Evolutionary conservation across 2,888 invertebrate genomes (phyloP), one percentile per base, ranked within the genome.

Genomic region (Xanthia togata): DNA sequence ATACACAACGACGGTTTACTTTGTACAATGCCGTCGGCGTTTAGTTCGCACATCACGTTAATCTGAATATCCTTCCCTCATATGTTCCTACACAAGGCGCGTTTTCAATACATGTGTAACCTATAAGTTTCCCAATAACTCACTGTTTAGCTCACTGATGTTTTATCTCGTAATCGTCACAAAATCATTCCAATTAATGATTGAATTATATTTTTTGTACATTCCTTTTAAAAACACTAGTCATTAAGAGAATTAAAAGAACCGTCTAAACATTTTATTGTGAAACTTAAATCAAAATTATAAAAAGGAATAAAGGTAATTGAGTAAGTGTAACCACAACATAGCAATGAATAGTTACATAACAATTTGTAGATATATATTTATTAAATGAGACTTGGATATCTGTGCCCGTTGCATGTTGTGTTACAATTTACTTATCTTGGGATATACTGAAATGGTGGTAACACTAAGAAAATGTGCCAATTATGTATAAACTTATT

Each of bases 151-250:
- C 65, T 78, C 71, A 75, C 67, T 78, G 67, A 84, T 72, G 35
- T 80, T 78, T 77, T 76, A 67, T 80, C 75, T 76, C 62, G 55
- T 76, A 82, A 73, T 76, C 70, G 87, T 87, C 89, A 88, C 87
- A 88, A 88, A 83, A 81, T 85, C 89, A 88, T 89, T 89, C 88
- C 89, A 82, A 79, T 73, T 79, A 60, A 84, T 76, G 77, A 81
- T 86, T 82, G 77, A 84, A 81, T n/a, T 82, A 76, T 85, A 85
- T 86, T 83, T 87, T 87, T 86, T 89, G 83, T 85, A 89, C 89
- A 90, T 90, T 91, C 89, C 90, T 91, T 88, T 85, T 84, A 81
- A 86, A 87, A 87, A 77, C 84, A 89, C 91, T 91, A 91, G 91
- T 91, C 91, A 90, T 90, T 88, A 87, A 90, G 88, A 84, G 80